Conservation (phyloP, 2,797 vertebrate genomes). For the Pempheris klunzingeri region DNA sequence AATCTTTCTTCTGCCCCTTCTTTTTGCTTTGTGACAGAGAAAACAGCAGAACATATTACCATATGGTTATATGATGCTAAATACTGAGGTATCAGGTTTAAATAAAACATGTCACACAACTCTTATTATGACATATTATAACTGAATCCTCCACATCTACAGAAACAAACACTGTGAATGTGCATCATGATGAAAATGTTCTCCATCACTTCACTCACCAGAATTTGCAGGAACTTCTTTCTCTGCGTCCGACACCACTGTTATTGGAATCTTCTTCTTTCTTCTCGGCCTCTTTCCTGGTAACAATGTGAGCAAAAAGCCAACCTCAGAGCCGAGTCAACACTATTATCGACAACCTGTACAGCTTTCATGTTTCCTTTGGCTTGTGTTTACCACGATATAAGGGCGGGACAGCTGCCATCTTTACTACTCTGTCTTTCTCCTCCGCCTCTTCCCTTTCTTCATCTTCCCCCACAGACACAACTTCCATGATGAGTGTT, state of each 20-base stretch:
- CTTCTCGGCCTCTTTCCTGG: constrained; percentile 54
- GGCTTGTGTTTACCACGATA: constrained; percentile 58
- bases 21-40: constrained; percentile 56
- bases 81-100: neutral
- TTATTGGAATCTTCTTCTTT: constrained; percentile 36
- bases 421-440: constrained; percentile 51
- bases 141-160: neutral
- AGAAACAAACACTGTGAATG: neutral
- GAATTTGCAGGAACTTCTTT: constrained; percentile 40
- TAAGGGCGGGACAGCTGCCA: constrained; percentile 35
- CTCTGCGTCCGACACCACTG: constrained; percentile 27
- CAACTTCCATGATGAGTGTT: constrained; percentile 70
- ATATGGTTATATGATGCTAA: neutral
- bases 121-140: neutral
- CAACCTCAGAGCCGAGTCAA: neutral
- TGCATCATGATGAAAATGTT: neutral
- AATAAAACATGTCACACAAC: neutral
- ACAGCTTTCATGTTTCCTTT: constrained; percentile 8
- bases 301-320: neutral
- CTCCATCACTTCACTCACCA: constrained; percentile 50
- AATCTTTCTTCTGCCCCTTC: constrained; percentile 52
- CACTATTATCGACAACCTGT: neutral
- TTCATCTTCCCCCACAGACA: constrained; percentile 62
- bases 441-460: constrained; percentile 60
- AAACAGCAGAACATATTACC: neutral